Evolutionary conservation across 2,888 invertebrate genomes (phyloP).

Genomic region (Ormia ochracea): DNA sequence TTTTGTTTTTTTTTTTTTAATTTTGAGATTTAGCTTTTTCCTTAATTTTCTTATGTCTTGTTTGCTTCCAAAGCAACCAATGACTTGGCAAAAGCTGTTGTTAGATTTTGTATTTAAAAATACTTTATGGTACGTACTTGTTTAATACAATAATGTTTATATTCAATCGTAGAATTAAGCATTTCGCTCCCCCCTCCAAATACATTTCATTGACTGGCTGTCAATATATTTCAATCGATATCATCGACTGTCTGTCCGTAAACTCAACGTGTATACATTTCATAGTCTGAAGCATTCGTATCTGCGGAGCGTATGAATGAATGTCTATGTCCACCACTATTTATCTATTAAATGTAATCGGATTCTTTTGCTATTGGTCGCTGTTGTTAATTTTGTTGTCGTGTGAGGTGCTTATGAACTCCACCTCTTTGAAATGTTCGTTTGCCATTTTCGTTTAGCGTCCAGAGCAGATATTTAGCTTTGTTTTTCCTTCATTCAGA

Average conservation of each 20-base stretch:
- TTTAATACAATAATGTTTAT: conserved; percentile 23
- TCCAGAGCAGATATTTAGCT: conserved; percentile 4
- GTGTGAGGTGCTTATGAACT: conserved; percentile 45
- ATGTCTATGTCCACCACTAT: conserved; percentile 37
- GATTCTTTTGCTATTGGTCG: conserved; percentile 56
- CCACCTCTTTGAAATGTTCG: conserved; percentile 47
- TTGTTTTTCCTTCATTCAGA: conserved; percentile 8
- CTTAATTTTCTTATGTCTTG: not conserved
- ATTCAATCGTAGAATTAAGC: conserved; percentile 18
- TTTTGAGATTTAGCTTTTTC: conserved; percentile 17
- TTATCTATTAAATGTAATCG: conserved; percentile 62
- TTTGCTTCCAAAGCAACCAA: conserved; percentile 7
- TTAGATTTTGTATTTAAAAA: conserved; percentile 22
- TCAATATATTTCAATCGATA: conserved; percentile 60
- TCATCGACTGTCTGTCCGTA: conserved; percentile 35
- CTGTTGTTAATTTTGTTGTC: conserved; percentile 20
- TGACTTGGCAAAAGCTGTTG: conserved; percentile 14
- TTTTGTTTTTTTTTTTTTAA: not conserved
- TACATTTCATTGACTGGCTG: conserved; percentile 46
- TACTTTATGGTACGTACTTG: not conserved
- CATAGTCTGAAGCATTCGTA: conserved; percentile 20
- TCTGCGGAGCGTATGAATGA: conserved; percentile 12
- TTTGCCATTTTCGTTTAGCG: conserved; percentile 36
- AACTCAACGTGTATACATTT: conserved; percentile 31
- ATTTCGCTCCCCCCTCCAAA: not conserved